Base-by-base conservation (phyloP, 92 coral and sea anemone genomes). In the Anthopleura xanthogrammica region DNA sequence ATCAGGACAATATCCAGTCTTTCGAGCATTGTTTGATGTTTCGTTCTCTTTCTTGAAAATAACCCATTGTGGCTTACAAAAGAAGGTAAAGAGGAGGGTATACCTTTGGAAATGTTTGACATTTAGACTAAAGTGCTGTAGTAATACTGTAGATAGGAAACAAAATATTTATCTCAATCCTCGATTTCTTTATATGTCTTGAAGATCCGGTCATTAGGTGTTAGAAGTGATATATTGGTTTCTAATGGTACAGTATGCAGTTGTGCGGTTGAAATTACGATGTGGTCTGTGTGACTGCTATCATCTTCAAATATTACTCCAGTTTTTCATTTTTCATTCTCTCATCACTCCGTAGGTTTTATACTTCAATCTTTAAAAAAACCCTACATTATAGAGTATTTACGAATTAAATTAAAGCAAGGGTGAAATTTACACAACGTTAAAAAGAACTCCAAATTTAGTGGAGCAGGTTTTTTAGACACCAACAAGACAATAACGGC, bases 141-240 rank as follows among this genome's bases (percentile, higher is more conserved):
- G 74, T 68, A 68, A 68, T 68, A 68, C 74, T 36, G 8, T 68
- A 8, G 74, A 64, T 64, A 64, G 42, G 16, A 36, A 23, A 24
- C 16, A 23, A 68, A 29, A 68, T 68, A 68, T 68, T 68, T 68
- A 68, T 68, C 74, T 68, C 40, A 8, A 68, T 68, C 74, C 42
- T 68, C 74, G 70, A 62, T 62, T 62, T 24, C 29, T 62, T 62
- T 62, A 68, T 68, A 36, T 4, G 74, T 68, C 74, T 68, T 36
- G 74, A 23, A 68, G 74, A 68, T 68, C 74, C 74, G 74, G 74
- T 68, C 42, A 68, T 68, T 68, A 68, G 46, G 29, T 68, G 74
- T 13, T 68, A 68, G 42, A 68, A 65, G 72, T 65, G 72, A 65
- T 65, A 65, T 68, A 68, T 68, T 68, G 74, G 36, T 68, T 68